Conservation (phyloP, 2,113 vertebrate species). For the Sceloporus tristichus region DNA sequence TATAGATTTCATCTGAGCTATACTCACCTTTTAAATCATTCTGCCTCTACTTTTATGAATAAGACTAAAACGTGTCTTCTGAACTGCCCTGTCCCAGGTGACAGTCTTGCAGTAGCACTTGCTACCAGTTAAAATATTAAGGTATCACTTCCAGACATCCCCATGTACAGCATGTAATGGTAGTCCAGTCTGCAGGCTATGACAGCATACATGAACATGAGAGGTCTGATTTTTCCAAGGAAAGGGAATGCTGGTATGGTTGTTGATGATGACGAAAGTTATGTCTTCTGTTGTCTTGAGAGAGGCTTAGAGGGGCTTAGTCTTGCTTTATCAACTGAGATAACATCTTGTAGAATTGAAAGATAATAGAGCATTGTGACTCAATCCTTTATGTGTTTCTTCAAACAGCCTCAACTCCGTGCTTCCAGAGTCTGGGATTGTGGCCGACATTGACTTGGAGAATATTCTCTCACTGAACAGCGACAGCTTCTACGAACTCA, state of each 20-base stretch:
- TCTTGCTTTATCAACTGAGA: neutral
- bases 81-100: neutral
- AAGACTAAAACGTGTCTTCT: neutral
- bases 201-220: neutral
- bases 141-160: neutral
- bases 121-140: neutral
- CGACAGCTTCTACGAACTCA: constrained; percentile 87
- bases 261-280: too few species aligned
- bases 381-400: constrained; percentile 31
- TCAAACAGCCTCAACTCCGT: constrained; percentile 79
- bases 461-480: constrained; percentile 76
- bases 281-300: neutral
- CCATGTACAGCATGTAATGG: neutral
- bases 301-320: neutral
- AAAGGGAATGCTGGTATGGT: neutral
- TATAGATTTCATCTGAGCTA: too few species aligned
- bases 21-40: too few species aligned
- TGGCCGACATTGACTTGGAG: constrained; percentile 89
- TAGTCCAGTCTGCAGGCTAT: neutral
- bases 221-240: neutral
- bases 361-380: neutral
- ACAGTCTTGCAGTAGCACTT: neutral
- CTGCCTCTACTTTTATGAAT: neutral
- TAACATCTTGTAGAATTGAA: neutral
- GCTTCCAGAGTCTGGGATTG: constrained; percentile 88